Evolutionary conservation across 2,888 invertebrate genomes (phyloP).

Genomic region (Nephrotoma flavescens): DNA sequence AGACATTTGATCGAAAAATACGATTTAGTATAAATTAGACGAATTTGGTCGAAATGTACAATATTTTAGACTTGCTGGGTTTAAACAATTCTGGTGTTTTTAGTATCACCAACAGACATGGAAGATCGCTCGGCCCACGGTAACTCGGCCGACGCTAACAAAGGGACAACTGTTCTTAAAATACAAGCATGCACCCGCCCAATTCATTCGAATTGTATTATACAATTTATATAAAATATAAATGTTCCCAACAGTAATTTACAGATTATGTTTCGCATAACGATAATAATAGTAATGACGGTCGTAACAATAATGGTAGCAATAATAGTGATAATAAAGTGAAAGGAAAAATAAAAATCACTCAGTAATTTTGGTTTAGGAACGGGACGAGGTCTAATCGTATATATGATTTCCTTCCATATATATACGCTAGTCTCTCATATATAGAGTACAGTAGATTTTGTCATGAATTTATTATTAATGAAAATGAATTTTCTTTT

Average conservation of each 20-base stretch:
- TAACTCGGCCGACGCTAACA: not conserved
- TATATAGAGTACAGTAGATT: not conserved
- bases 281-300: not conserved
- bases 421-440: not conserved
- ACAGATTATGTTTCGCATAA: not conserved
- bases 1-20: too few relatives aligned
- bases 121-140: too few relatives aligned
- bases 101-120: too few relatives aligned
- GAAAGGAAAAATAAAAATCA: not conserved
- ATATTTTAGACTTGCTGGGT: too few relatives aligned
- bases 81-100: too few relatives aligned
- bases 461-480: not conserved
- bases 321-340: not conserved
- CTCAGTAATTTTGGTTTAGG: not conserved
- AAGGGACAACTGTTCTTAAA: not conserved
- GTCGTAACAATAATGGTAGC: not conserved
- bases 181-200: not conserved
- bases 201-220: not conserved
- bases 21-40: too few relatives aligned
- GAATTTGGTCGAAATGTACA: too few relatives aligned
- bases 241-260: not conserved
- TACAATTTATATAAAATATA: not conserved
- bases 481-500: not conserved
- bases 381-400: not conserved
- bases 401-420: not conserved